These are phyloP conservation scores for Sander lucioperca DNA, from an alignment of 2,113 vertebrate genomes.

Conservation along the genomic window DNA sequence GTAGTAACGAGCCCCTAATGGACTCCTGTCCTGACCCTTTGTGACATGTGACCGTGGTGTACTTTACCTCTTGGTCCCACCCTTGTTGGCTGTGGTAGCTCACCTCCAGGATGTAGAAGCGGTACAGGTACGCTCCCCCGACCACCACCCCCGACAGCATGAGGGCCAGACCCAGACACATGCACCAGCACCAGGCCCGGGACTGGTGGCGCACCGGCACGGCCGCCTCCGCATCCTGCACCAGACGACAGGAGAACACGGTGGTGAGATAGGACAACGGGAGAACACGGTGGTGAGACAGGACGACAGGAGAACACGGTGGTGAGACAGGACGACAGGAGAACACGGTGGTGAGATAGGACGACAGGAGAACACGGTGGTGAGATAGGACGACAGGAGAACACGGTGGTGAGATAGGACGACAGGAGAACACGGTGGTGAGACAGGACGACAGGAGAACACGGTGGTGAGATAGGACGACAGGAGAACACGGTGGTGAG, in stretches of 20 bases:
- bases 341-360: neutral
- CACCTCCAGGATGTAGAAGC: constrained; percentile 90
- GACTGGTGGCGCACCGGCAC: constrained; percentile 85
- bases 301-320: neutral
- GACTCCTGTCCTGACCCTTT: too few relatives aligned
- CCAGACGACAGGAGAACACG: neutral
- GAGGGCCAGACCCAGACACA: constrained; percentile 94
- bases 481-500: neutral
- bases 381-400: neutral
- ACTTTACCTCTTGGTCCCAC: constrained; percentile 21
- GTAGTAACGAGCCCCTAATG: too few relatives aligned
- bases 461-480: neutral
- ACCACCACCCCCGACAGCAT: constrained; percentile 95
- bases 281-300: neutral
- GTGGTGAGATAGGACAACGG: neutral
- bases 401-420: neutral
- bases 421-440: neutral
- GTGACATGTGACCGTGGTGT: rapidly evolving
- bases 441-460: neutral
- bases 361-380: neutral
- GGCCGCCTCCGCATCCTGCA: constrained; percentile 89
- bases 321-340: neutral
- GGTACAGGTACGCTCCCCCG: constrained; percentile 94
- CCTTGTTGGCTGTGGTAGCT: constrained; percentile 44
- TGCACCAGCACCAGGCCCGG: constrained; percentile 96